phyloP scores from a whole-genome alignment of 37 sponge, comb jelly and placozoan genomes.

The Trichoplax adhaerens region DNA sequence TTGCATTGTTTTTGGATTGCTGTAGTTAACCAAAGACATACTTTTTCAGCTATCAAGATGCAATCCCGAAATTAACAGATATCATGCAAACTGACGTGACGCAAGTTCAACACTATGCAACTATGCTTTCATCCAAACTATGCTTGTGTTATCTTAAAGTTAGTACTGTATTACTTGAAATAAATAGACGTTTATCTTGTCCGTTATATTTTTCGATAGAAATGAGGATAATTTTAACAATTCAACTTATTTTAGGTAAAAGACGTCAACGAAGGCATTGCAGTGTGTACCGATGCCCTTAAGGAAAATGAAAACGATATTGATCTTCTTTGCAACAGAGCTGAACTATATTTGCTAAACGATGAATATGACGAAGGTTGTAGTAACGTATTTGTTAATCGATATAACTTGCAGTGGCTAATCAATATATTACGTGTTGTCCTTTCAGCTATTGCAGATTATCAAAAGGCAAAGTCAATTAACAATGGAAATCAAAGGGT shows the following conservation, averaged over 20 bases:
- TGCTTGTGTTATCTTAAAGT: no score
- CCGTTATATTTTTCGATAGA: no score
- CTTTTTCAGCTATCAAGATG: no score
- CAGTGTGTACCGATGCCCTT: slow-evolving; percentile 61
- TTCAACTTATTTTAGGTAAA: background rate
- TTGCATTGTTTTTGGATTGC: no score
- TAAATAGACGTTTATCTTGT: no score
- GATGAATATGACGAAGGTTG: slow-evolving; percentile 30
- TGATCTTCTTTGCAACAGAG: slow-evolving; percentile 78
- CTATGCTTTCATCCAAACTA: no score
- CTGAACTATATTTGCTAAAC: slow-evolving; percentile 60
- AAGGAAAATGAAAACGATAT: slow-evolving; percentile 47
- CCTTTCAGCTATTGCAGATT: slow-evolving; percentile 55
- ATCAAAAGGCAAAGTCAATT: slow-evolving; percentile 55
- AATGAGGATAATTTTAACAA: no score
- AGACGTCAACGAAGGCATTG: slow-evolving; percentile 12
- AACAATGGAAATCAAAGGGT: slow-evolving; percentile 41
- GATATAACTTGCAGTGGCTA: background rate
- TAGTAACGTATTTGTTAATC: slow-evolving; percentile 24
- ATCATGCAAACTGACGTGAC: no score
- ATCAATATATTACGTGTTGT: slow-evolving; percentile 11
- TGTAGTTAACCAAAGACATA: no score
- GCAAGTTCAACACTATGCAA: no score
- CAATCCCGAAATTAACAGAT: no score
- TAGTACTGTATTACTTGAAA: no score